Conservation (phyloP, 2,888 invertebrate genomes). For the Idaea dimidiata region DNA sequence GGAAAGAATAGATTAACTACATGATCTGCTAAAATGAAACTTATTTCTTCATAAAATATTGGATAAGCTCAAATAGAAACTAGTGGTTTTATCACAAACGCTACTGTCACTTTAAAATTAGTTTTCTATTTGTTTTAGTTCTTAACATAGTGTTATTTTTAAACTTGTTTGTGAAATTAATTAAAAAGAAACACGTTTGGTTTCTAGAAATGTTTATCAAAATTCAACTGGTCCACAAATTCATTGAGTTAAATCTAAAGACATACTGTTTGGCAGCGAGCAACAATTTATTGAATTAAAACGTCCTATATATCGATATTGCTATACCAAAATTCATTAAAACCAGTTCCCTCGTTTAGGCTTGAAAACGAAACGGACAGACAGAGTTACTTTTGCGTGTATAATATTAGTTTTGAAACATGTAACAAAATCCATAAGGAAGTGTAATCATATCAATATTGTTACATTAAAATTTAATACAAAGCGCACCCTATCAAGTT, state of each 20-base stretch:
- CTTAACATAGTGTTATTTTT: background rate
- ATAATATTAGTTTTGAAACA: conserved; percentile 8
- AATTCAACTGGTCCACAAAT: too few relatives aligned
- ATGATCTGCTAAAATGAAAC: background rate
- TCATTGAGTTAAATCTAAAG: too few relatives aligned
- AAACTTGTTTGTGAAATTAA: too few relatives aligned
- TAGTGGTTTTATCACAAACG: background rate
- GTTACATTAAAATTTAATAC: conserved; percentile 6
- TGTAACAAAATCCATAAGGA: conserved; percentile 4
- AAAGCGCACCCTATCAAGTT: conserved; percentile 25
- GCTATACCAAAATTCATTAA: too few relatives aligned
- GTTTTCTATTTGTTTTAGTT: conserved; percentile 14
- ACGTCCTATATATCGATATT: too few relatives aligned
- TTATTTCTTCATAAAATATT: background rate
- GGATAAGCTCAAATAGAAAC: background rate
- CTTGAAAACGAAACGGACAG: too few relatives aligned
- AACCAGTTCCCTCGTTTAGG: too few relatives aligned
- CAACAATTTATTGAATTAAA: too few relatives aligned
- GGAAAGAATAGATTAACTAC: background rate
- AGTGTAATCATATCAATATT: background rate
- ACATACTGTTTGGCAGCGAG: too few relatives aligned
- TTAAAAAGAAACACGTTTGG: too few relatives aligned
- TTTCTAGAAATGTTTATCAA: too few relatives aligned
- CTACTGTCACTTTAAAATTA: background rate
- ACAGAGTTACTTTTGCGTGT: too few relatives aligned